Evolutionary conservation across 2,888 invertebrate genomes (phyloP).

Genomic region (Alentia gelatinosa): DNA sequence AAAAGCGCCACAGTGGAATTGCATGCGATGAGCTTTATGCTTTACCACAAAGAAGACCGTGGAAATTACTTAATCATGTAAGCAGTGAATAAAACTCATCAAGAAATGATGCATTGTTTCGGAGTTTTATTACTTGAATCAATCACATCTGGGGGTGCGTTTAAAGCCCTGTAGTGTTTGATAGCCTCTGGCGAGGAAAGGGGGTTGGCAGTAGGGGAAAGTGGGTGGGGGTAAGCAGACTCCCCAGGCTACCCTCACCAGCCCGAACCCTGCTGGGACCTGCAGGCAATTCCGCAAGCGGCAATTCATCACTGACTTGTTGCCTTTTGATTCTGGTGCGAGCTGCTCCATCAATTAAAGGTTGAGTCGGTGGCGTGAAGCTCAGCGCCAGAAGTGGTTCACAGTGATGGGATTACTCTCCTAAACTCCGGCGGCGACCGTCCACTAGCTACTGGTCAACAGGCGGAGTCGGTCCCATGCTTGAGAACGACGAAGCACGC

Average conservation of each 20-base stretch:
- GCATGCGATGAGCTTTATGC: not conserved
- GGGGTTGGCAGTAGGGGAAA: not conserved
- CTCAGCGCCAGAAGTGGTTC: not conserved
- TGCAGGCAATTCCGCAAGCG: not conserved
- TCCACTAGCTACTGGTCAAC: too few relatives aligned
- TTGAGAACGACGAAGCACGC: too few relatives aligned
- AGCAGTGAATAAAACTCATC: not conserved
- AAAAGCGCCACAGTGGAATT: not conserved
- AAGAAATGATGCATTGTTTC: not conserved
- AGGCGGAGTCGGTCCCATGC: too few relatives aligned
- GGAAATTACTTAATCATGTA: conserved; percentile 10
- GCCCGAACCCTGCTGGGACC: not conserved
- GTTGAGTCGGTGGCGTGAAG: not conserved
- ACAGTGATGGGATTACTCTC: not conserved
- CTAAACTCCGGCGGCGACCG: too few relatives aligned
- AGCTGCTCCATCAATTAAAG: conserved; percentile 33
- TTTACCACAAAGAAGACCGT: not conserved
- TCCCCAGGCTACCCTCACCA: not conserved
- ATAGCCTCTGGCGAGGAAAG: not conserved
- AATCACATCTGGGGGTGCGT: not conserved
- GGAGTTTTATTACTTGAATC: not conserved
- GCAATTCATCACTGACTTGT: not conserved
- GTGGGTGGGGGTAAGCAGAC: not conserved
- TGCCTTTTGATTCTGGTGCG: not conserved
- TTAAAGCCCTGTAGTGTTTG: not conserved